phyloP scores from a whole-genome alignment of 2,797 vertebrate genomes.

The Danionella dracula region DNA sequence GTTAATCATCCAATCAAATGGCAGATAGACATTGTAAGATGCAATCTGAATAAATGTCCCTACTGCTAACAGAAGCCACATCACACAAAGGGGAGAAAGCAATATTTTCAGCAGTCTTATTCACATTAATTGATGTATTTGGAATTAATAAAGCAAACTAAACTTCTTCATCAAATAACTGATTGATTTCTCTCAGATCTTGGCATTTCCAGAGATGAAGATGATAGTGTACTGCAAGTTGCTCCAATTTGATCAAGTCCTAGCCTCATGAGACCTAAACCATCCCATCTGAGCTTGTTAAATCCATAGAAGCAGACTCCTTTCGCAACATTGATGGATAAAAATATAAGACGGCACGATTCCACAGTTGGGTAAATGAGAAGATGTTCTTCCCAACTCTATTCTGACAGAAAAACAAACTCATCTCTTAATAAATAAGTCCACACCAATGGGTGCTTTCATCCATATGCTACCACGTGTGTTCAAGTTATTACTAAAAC shows the following conservation, averaged over 20 bases:
- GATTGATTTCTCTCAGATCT: too few relatives aligned
- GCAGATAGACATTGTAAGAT: too few relatives aligned
- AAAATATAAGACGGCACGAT: conserved; percentile 3
- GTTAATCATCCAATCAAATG: too few relatives aligned
- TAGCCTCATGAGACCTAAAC: not conserved
- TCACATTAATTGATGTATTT: too few relatives aligned
- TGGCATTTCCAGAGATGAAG: too few relatives aligned
- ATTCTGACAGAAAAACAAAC: not conserved
- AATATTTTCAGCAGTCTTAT: too few relatives aligned
- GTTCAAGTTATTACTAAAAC: not conserved
- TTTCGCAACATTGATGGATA: not conserved
- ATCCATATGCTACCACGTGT: not conserved
- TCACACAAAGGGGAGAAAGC: too few relatives aligned
- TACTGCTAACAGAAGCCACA: too few relatives aligned
- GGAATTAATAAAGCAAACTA: too few relatives aligned
- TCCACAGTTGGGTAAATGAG: conserved; percentile 3
- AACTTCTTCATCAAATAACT: too few relatives aligned
- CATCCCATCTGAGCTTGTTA: not conserved
- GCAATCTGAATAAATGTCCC: too few relatives aligned
- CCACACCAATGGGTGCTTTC: not conserved
- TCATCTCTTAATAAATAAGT: not conserved
- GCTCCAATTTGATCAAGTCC: not conserved
- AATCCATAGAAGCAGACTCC: not conserved
- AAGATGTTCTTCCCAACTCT: not conserved
- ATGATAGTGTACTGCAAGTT: too few relatives aligned